Percentiles rank a stretch among this genome's conserved stretches.
These are phyloP conservation scores for Tryphoninae sp. DNA, from an alignment of 2,888 invertebrate species.

Conservation along the genomic window DNA sequence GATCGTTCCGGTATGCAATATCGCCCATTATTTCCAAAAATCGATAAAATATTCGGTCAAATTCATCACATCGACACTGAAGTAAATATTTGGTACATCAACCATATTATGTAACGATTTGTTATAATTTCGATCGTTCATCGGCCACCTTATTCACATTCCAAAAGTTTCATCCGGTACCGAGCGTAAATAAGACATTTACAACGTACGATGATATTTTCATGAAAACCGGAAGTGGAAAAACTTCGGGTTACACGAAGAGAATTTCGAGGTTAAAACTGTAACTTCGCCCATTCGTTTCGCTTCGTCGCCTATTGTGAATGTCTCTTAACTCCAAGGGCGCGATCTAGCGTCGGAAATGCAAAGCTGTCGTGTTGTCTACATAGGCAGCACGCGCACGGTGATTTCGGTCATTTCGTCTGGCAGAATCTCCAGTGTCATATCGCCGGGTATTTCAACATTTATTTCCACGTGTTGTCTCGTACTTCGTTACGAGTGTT, in stretches of 20 bases:
- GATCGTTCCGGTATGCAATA: no score
- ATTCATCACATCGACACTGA: no score
- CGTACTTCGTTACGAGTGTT: not conserved
- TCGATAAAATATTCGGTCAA: no score
- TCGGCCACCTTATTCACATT: no score
- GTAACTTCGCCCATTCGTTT: not conserved
- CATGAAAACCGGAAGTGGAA: no score
- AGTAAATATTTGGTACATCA: no score
- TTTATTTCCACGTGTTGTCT: constrained; percentile 67
- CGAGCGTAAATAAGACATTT: no score
- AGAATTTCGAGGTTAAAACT: not conserved
- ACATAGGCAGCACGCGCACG: constrained; percentile 71
- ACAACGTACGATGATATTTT: no score
- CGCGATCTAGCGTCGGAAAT: constrained; percentile 27
- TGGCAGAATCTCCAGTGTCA: constrained; percentile 62
- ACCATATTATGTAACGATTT: no score
- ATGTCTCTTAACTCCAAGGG: not conserved
- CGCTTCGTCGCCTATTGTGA: not conserved
- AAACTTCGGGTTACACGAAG: not conserved
- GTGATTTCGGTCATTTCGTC: constrained; percentile 75
- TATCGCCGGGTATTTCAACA: constrained; percentile 32
- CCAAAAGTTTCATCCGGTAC: no score
- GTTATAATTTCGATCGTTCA: no score
- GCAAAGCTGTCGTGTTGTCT: constrained; percentile 46
- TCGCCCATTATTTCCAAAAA: no score